Evolutionary conservation across 2,797 vertebrate genomes (phyloP).

Genomic region (Florisuga fusca): DNA sequence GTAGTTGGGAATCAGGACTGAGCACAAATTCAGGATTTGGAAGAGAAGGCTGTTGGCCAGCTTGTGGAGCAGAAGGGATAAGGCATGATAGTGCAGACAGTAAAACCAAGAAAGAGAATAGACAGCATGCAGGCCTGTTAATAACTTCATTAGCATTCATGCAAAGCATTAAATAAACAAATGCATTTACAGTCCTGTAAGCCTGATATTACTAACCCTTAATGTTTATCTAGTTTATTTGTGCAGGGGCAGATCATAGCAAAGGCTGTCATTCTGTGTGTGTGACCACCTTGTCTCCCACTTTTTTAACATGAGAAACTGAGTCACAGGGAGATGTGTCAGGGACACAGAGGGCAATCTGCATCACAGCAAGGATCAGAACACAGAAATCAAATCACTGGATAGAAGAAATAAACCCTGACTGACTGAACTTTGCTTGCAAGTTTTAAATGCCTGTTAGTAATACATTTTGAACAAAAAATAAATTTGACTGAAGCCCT

Average conservation of each 20-base stretch:
- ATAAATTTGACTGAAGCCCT: neutral
- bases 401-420: neutral
- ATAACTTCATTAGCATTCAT: conserved; percentile 65
- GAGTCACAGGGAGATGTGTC: neutral
- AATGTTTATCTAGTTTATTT: neutral
- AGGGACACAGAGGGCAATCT: neutral
- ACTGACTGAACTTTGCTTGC: neutral
- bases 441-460: neutral
- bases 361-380: neutral
- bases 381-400: neutral
- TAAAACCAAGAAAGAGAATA: conserved; percentile 47
- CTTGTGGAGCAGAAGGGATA: neutral
- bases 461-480: neutral
- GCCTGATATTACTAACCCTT: conserved; percentile 35
- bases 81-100: neutral
- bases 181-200: conserved; percentile 23
- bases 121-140: conserved; percentile 32
- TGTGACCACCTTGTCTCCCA: neutral
- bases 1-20: neutral
- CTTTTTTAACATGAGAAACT: neutral
- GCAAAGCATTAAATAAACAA: conserved; percentile 61
- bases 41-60: conserved; percentile 3
- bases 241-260: neutral
- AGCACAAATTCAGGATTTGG: neutral
- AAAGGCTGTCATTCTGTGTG: neutral